Evolutionary conservation across 2,888 invertebrate genomes (phyloP).

Genomic region (Chironomus tentans): DNA sequence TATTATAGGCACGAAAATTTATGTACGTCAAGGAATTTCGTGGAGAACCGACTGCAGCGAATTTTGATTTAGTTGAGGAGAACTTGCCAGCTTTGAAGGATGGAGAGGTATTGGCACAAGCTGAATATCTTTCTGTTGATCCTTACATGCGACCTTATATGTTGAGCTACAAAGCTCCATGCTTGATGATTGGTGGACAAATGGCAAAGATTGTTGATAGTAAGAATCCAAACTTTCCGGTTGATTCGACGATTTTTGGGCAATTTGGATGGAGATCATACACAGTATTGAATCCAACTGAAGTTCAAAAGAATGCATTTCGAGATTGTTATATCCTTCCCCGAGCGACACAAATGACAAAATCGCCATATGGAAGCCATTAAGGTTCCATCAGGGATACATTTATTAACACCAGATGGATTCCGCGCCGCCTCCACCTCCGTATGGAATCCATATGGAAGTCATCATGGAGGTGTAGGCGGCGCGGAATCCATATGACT

Average conservation of each 20-base stretch:
- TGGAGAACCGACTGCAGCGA: constrained; percentile 1
- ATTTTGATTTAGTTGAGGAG: constrained; percentile 19
- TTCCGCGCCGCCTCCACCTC: no score
- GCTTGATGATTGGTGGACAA: constrained; percentile 62
- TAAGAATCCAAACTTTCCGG: constrained; percentile 53
- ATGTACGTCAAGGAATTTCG: constrained; percentile 7
- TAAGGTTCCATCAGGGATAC: no score
- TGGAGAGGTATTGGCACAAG: constrained; percentile 33
- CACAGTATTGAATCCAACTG: constrained; percentile 40
- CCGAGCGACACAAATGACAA: no score
- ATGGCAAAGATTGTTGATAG: constrained; percentile 61
- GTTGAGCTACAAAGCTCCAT: constrained; percentile 47
- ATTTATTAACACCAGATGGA: no score
- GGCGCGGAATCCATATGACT: no score
- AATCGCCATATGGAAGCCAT: no score
- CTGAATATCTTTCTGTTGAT: constrained; percentile 61
- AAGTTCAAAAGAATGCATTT: constrained; percentile 23
- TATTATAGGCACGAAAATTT: constrained; percentile 9
- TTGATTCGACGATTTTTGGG: constrained; percentile 53
- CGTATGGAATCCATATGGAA: no score
- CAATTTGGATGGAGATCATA: constrained; percentile 60
- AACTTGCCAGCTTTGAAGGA: constrained; percentile 15
- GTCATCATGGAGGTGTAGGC: no score
- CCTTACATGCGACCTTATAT: constrained; percentile 60
- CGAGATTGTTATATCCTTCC: constrained; percentile 42